phyloP scores from a whole-genome alignment of 2,888 invertebrate species.

The Nomada fucata region DNA sequence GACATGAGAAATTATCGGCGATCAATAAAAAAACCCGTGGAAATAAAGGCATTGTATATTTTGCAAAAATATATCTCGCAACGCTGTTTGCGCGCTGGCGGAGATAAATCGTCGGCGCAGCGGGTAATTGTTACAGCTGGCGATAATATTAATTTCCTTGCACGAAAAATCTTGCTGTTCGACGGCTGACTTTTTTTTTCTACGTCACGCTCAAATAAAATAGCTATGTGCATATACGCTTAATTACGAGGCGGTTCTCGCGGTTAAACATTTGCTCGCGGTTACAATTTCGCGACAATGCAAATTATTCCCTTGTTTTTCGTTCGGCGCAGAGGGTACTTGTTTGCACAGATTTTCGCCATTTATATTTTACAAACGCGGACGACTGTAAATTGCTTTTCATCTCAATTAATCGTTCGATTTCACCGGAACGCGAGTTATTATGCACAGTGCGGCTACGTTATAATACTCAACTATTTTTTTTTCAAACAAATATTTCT shows the following conservation, averaged over 20 bases:
- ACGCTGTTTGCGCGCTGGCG: slow-evolving; percentile 29
- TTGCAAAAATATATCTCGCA: slow-evolving; percentile 38
- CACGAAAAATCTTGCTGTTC: not conserved
- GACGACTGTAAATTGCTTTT: too few species aligned
- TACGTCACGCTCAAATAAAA: not conserved
- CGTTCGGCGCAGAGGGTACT: too few species aligned
- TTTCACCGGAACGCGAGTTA: too few species aligned
- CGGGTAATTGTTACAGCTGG: slow-evolving; percentile 26
- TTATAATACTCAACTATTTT: too few species aligned
- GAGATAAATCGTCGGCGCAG: slow-evolving; percentile 31
- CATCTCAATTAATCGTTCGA: too few species aligned
- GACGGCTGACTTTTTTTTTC: not conserved
- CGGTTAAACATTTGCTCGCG: too few species aligned
- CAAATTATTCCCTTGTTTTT: not conserved
- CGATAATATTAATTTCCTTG: slow-evolving; percentile 33
- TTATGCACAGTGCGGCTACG: too few species aligned
- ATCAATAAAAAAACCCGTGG: slow-evolving; percentile 51
- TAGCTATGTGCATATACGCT: not conserved
- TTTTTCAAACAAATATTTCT: too few species aligned
- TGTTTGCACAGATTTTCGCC: too few species aligned
- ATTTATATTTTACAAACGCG: too few species aligned
- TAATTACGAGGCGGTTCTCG: too few species aligned
- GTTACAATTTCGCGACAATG: too few species aligned
- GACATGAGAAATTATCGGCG: slow-evolving; percentile 56
- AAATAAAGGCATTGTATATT: slow-evolving; percentile 52